These are phyloP conservation scores for Watsonalla cultraria DNA, from an alignment of 2,888 invertebrate species.

Conservation along the genomic window DNA sequence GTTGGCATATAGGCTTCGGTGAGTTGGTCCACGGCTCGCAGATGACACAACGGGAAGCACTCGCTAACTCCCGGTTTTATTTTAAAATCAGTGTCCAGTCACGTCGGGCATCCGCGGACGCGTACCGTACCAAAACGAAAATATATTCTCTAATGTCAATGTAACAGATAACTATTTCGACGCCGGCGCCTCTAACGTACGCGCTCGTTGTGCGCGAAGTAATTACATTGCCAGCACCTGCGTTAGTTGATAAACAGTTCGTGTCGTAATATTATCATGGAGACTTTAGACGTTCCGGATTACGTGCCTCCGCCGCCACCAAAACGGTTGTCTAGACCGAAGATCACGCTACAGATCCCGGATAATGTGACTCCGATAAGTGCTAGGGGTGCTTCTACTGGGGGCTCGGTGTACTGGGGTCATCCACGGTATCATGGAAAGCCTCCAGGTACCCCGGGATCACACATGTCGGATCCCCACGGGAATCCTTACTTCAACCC, in stretches of 20 bases:
- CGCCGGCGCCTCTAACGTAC: conserved; percentile 45
- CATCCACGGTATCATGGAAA: conserved; percentile 45
- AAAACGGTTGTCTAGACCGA: conserved; percentile 54
- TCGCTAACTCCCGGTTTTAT: conserved; percentile 56
- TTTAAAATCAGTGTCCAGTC: conserved; percentile 71
- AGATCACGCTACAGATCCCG: conserved; percentile 73
- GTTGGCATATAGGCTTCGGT: conserved; percentile 5
- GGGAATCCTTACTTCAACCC: conserved; percentile 59
- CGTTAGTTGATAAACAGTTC: conserved; percentile 16
- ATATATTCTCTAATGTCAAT: conserved; percentile 35
- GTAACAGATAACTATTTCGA: conserved; percentile 30
- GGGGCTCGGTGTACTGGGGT: conserved; percentile 39
- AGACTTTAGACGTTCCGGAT: conserved; percentile 47
- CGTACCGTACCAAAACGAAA: conserved; percentile 32
- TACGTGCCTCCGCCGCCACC: conserved; percentile 63
- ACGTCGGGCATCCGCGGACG: conserved; percentile 50
- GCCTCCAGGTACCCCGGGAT: conserved; percentile 48
- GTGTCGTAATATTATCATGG: conserved; percentile 32
- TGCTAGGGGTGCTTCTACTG: conserved; percentile 38
- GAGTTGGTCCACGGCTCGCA: conserved; percentile 24
- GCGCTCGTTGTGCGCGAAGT: conserved; percentile 7
- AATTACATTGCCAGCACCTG: neutral
- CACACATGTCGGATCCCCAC: conserved; percentile 56
- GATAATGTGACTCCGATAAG: conserved; percentile 34
- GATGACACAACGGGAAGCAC: conserved; percentile 62